Evolutionary conservation across 2,888 invertebrate species (phyloP).

Genomic region (Eupithecia insigniata): DNA sequence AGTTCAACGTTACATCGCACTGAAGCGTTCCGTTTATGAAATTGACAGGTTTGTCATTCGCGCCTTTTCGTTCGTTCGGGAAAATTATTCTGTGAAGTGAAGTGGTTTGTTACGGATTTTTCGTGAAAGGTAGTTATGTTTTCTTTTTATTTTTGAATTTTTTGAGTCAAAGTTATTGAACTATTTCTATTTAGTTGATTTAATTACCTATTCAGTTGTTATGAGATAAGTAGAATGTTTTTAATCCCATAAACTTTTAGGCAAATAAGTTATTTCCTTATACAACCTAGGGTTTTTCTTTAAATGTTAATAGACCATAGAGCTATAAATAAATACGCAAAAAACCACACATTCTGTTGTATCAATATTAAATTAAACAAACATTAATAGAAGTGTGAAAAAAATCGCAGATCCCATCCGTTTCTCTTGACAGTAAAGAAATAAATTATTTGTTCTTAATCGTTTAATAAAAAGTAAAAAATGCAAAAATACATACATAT

Average conservation of each 20-base stretch:
- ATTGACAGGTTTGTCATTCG: constrained; percentile 48
- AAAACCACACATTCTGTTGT: background rate
- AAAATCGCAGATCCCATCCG: background rate
- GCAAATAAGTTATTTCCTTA: background rate
- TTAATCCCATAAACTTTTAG: background rate
- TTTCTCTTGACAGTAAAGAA: background rate
- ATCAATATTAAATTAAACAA: background rate
- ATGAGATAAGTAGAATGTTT: background rate
- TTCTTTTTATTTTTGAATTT: background rate
- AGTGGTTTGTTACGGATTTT: constrained; percentile 41
- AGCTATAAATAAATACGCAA: background rate
- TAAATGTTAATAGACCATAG: background rate
- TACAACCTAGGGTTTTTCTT: background rate
- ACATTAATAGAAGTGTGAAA: background rate
- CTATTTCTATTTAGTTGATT: background rate
- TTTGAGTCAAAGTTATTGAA: background rate
- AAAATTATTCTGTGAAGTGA: constrained; percentile 37
- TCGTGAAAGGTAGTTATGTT: constrained; percentile 15
- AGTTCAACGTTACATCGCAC: constrained; percentile 54
- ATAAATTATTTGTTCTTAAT: background rate
- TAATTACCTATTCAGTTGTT: background rate
- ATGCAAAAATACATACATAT: too few species aligned
- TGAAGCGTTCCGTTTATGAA: constrained; percentile 55
- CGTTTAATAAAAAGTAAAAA: too few species aligned
- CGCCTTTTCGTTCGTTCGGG: constrained; percentile 57